These are phyloP conservation scores for Venustaconcha ellipsiformis DNA, from an alignment of 1,140 invertebrate species.

Conservation along the genomic window DNA sequence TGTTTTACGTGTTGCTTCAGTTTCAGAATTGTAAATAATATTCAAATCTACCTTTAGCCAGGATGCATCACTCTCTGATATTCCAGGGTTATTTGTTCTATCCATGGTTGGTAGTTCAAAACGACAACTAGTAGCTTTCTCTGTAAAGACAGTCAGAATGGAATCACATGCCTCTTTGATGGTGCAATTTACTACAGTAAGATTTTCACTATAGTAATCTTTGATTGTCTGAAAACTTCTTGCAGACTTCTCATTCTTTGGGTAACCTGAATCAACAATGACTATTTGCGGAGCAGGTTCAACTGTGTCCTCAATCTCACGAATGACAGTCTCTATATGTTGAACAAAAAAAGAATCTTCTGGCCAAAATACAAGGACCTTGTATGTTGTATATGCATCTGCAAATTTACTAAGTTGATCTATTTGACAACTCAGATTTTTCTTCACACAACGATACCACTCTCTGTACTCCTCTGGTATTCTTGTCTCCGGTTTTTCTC, in stretches of 20 bases:
- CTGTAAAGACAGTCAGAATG: no score
- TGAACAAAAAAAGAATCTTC: neutral
- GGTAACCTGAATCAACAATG: no score
- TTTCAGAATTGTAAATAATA: constrained; percentile 36
- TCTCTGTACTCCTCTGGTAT: constrained; percentile 8
- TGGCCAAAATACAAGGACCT: constrained; percentile 38
- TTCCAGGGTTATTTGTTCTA: neutral
- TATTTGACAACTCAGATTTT: constrained; percentile 23
- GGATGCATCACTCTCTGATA: constrained; percentile 31
- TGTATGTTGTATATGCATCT: constrained; percentile 31
- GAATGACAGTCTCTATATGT: neutral
- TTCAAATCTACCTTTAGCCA: constrained; percentile 46
- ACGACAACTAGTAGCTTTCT: no score
- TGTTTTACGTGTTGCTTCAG: constrained; percentile 9
- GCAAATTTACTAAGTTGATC: constrained; percentile 25
- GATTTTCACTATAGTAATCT: no score
- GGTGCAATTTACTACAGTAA: no score
- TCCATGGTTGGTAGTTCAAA: constrained; percentile 27
- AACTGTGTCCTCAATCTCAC: no score
- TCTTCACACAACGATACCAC: constrained; percentile 32
- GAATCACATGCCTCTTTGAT: no score
- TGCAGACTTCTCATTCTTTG: no score
- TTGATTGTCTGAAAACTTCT: no score
- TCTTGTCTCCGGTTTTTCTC: constrained; percentile 35
- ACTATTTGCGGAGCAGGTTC: no score